Base-by-base conservation (phyloP, 2,888 invertebrate genomes). In the Macaria notata region DNA sequence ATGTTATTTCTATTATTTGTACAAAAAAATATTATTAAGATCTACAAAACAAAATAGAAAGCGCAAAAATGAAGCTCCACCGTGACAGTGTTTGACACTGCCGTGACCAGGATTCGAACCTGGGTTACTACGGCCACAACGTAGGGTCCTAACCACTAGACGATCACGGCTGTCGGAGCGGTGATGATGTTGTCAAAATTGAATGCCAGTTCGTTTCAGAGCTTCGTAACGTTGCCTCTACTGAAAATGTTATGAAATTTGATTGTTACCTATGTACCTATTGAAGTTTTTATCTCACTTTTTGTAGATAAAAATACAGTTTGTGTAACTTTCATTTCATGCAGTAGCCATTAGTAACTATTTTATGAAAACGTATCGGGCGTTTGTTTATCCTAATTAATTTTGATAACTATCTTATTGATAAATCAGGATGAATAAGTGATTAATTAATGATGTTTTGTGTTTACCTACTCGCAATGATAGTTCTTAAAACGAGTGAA, bases 121-220 rank as follows among this genome's bases (percentile, higher is more conserved):
- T 93, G 94, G 94, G 94, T 94, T 94, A 93, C 93, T 93, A 93
- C 94, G 93, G 94, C 94, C 94, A 94, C 94, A 94, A 94, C 94
- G 94, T 94, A 93, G 93, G 93, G 94, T 94, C 93, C 94, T 94
- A 94, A 94, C 93, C 93, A 94, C 93, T 93, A 93, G 92, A 93
- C 93, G 92, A 93, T 93, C 92, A 93, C 92, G 92, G 92, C 81
- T 83, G 62, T 29, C 62, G 62, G 56, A 65, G 65, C 64, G 36
- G 7, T 49, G 42, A 46, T 9, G 30, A 1, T 3, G 4, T 6
- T 4, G 36, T 3, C 49, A 41, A 57, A 57, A 49, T 57, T 49
- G 9, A 38, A 31, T 8, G 19, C 49, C 48, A 31, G 3, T 3
- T 3, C 4, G 7, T 29, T 5, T 19, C 5, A 7, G 0, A 4